Percentiles rank a stretch among this genome's conserved stretches.
Evolutionary conservation across 2,888 invertebrate genomes (phyloP).

Genomic region (Athalia cordata): DNA sequence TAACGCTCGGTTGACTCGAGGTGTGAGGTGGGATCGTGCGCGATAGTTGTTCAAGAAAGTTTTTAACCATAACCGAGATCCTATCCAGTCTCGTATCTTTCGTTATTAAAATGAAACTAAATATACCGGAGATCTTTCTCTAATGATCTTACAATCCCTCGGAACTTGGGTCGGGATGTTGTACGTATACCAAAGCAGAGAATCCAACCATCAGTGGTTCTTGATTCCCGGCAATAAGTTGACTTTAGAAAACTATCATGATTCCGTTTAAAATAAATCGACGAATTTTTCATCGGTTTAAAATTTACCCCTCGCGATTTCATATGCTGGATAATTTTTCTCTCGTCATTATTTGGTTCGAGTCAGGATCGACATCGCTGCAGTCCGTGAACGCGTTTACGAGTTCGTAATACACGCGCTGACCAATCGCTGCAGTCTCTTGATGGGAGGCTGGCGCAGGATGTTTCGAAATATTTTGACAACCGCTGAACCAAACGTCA

Average conservation of each 20-base stretch:
- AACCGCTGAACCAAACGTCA: constrained; percentile 52
- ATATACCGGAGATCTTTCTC: constrained; percentile 66
- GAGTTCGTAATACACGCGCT: too few relatives aligned
- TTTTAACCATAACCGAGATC: constrained; percentile 18
- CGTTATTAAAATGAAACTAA: constrained; percentile 71
- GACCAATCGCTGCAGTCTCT: neutral
- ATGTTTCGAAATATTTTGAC: constrained; percentile 49
- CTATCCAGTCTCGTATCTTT: constrained; percentile 56
- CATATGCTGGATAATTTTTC: too few relatives aligned
- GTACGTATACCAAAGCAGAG: constrained; percentile 8
- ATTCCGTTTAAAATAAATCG: neutral
- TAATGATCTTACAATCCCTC: constrained; percentile 57
- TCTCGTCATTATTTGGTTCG: too few relatives aligned
- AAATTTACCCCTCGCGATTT: neutral
- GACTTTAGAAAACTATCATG: neutral
- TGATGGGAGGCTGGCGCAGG: neutral
- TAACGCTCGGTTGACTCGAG: constrained; percentile 62
- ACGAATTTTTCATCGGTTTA: neutral
- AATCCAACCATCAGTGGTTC: constrained; percentile 21
- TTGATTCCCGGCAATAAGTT: neutral
- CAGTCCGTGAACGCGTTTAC: too few relatives aligned
- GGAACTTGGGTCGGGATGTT: constrained; percentile 2
- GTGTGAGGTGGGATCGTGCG: constrained; percentile 57
- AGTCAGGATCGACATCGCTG: too few relatives aligned
- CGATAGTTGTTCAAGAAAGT: constrained; percentile 49